These are phyloP conservation scores for Pseudococcus jackbeardsleyi DNA, from an alignment of 2,888 invertebrate genomes.

Conservation along the genomic window DNA sequence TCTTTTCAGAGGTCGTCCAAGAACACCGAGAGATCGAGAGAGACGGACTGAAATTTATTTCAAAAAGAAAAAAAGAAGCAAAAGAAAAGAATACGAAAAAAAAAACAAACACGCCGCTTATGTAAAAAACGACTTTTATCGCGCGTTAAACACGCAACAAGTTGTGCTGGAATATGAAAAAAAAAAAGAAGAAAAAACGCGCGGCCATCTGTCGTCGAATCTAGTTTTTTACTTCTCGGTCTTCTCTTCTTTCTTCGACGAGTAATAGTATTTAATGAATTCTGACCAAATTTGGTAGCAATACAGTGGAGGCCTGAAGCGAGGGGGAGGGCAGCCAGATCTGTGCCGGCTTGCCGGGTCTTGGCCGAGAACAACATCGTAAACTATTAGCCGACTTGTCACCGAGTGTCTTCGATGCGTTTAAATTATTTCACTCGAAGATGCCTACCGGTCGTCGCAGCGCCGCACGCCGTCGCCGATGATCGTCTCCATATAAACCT, in stretches of 20 bases:
- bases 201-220: constrained; percentile 51
- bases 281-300: constrained; percentile 55
- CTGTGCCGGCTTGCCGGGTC: not conserved
- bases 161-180: not conserved
- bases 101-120: constrained; percentile 27
- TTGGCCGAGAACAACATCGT: constrained; percentile 57
- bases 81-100: not conserved
- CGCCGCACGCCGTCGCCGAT: not conserved
- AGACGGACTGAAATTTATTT: not conserved
- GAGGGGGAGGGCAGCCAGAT: not conserved
- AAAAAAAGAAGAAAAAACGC: not conserved
- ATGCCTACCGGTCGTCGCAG: constrained; percentile 17
- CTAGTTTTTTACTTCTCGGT: constrained; percentile 26
- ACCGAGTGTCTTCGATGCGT: constrained; percentile 44
- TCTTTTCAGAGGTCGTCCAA: constrained; percentile 15
- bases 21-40: not conserved
- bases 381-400: constrained; percentile 61
- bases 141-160: not conserved
- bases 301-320: not conserved
- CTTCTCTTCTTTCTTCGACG: not conserved
- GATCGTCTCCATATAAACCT: not conserved
- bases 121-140: constrained; percentile 18
- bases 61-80: not conserved
- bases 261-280: constrained; percentile 46
- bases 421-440: constrained; percentile 60